Base-by-base conservation (phyloP, 2,888 invertebrate genomes). In the Agriotes lineatus region DNA sequence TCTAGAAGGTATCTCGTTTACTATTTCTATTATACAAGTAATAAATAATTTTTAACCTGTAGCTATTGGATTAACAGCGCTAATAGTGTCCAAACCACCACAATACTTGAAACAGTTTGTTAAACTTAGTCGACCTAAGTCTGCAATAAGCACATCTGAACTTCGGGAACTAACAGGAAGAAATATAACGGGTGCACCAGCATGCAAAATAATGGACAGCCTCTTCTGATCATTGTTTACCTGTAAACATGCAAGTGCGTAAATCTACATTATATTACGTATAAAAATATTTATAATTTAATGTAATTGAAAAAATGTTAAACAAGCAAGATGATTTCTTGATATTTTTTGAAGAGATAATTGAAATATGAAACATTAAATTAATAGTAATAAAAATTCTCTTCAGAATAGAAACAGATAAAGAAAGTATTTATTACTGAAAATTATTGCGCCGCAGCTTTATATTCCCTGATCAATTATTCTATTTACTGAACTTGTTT, bases 121-220 rank as follows among this genome's bases (percentile, higher is more conserved):
- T 9, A 96, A 88, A 0, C 90, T 88, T 25, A 97, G 87, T 75
- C 91, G 90, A 1, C 93, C 93, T 33, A 97, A 87, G 82, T 96
- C 93, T 1, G 93, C 91, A 10, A 95, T 90, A 25, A 97, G 88
- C 65, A 96, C 88, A 74, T 91, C 89, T 30, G 91, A 90, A 20
- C 93, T 91, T 72, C 90, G 89, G 20, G 94, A 93, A 80, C 93
- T 93, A 71, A 95, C 92, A 0, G 97, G 98, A 70, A 97, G 85
- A 58, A 97, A 85, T 73, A 97, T 93, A 1, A 96, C 91, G 0
- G 97, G 96, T 10, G 96, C 89, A 70, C 89, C 88, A 48, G 93
- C 92, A 80, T 90, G 87, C 71, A 94, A 84, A 79, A 89, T 88
- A 75, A 91, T 77, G 18, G 88, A 85, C 56, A 91, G 82, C 71